Percentiles rank a stretch among this genome's conserved stretches.
Evolutionary conservation across 2,888 invertebrate species (phyloP).

Genomic region (Tortrix viridana): DNA sequence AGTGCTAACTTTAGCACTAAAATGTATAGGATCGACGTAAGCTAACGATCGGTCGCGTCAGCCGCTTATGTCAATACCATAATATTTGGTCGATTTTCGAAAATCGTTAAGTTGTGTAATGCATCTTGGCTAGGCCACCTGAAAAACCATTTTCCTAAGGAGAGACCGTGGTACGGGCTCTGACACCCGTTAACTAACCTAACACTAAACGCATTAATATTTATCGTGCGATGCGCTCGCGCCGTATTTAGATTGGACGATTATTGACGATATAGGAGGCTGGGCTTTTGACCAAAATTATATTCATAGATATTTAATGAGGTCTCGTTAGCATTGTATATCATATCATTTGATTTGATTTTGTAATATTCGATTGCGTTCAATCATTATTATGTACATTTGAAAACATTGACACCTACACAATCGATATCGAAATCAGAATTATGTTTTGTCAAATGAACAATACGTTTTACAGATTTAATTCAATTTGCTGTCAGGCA

Average conservation of each 20-base stretch:
- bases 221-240: conserved; percentile 46
- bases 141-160: not conserved
- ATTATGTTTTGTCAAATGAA: no score
- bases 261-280: conserved; percentile 36
- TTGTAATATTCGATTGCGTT: conserved; percentile 1
- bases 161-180: conserved; percentile 28
- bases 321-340: conserved; percentile 20
- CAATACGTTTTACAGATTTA: no score
- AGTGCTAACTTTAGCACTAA: no score
- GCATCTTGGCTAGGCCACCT: no score
- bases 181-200: conserved; percentile 54
- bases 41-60: no score
- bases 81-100: no score
- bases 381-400: conserved; percentile 5
- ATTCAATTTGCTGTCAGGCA: no score
- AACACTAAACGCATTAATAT: conserved; percentile 57
- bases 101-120: no score
- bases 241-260: conserved; percentile 40
- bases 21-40: no score
- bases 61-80: no score
- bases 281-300: conserved; percentile 15
- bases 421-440: no score
- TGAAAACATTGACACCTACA: no score
- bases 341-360: conserved; percentile 12
- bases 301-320: conserved; percentile 28